Base-by-base conservation (phyloP, 2,113 vertebrate species). In the Pelobates fuscus region DNA sequence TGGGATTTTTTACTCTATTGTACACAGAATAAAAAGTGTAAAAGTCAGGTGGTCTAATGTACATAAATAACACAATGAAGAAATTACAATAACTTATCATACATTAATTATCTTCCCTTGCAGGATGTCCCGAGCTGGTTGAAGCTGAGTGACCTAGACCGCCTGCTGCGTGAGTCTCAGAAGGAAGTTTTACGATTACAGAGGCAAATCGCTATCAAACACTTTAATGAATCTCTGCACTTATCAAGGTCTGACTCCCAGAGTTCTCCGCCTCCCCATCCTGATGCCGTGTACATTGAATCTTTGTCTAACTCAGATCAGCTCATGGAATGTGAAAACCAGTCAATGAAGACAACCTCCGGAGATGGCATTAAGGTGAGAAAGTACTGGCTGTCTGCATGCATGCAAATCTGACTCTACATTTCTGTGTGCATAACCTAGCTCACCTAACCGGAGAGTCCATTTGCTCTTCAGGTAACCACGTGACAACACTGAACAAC, bases 181-280 rank as follows among this genome's bases (percentile, higher is more conserved):
- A 90, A 87, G 63, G 97, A 99, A 85, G 97, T 98, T 64, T 64
- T 99, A 70, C 88, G 96, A 59, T 89, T 99, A 65, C 97, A 99
- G 88, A 89, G 94, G 43, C 97, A 99, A 86, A 94, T 99, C 0
- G 94, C 97, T 0, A 85, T 98, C 70, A 89, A 89, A 78, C 88
- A 84, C 46, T 86, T 88, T 83, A 85, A 80, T 83, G 89, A 85
- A 26, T 80, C 81, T 6, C 32, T 80, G 1, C 77, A n/a, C 3
- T 70, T 80, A 30, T 60, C 77, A 24, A 66, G 72, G 29, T 24
- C 1, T 27, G 58, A 59, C 2, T 37, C 80, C 0, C 74, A 58
- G 0, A 5, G 49, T 1, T 0, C 67, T 5, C 69, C 57, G 25
- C 26, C 24, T 7, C 43, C 24, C 2, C 54, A 65, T 0, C 14